phyloP scores from a whole-genome alignment of 2,113 vertebrate genomes.

The Microtus montanus region DNA sequence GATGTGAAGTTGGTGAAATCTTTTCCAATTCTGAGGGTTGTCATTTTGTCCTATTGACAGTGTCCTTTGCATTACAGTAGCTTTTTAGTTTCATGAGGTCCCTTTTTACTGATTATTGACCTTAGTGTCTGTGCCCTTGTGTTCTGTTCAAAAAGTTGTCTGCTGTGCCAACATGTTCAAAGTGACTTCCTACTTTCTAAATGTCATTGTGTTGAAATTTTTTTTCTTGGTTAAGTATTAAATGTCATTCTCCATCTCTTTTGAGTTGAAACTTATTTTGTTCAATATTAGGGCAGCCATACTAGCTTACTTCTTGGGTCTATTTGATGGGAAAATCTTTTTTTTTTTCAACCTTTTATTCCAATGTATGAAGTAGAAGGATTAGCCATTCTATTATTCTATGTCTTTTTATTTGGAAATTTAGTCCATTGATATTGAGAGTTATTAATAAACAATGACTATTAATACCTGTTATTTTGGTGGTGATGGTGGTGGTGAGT shows the following conservation, averaged over 20 bases:
- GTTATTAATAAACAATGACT: not conserved
- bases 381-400: not conserved
- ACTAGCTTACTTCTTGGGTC: not conserved
- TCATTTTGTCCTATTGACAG: not conserved
- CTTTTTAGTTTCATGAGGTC: too few species aligned
- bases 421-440: not conserved
- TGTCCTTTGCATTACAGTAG: not conserved
- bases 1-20: not conserved
- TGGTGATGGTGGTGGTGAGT: not conserved
- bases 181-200: not conserved
- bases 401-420: not conserved
- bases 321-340: not conserved
- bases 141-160: not conserved
- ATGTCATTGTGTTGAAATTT: not conserved
- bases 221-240: not conserved
- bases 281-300: not conserved
- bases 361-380: not conserved
- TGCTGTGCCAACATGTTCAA: not conserved
- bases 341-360: not conserved
- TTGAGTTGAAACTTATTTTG: not conserved
- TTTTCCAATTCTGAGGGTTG: not conserved
- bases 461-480: not conserved
- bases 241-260: not conserved
- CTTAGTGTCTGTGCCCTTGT: not conserved
- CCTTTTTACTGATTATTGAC: not conserved